Evolutionary conservation across 2,888 invertebrate genomes (phyloP).

Genomic region (Lochmaea crataegi): DNA sequence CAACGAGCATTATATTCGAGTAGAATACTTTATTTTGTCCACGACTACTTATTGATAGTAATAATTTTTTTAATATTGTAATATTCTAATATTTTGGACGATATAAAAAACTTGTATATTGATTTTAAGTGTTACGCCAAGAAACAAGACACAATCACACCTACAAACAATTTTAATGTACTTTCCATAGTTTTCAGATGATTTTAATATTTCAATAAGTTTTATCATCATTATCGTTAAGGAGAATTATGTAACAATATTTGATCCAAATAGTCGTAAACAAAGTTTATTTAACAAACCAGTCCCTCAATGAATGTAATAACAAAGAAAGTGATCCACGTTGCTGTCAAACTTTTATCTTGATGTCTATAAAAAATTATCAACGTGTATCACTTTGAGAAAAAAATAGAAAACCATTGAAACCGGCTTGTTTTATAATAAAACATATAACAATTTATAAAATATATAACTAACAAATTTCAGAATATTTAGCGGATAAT

Average conservation of each 20-base stretch:
- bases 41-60: neutral
- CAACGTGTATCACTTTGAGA: neutral
- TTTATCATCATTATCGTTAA: too few species aligned
- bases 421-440: neutral
- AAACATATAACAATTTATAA: neutral
- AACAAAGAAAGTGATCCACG: neutral
- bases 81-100: too few species aligned
- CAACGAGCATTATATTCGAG: neutral
- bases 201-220: too few species aligned
- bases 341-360: neutral
- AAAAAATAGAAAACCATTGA: neutral
- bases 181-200: too few species aligned
- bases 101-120: too few species aligned
- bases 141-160: too few species aligned
- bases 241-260: neutral
- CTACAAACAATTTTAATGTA: too few species aligned
- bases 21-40: neutral
- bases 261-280: neutral
- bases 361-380: neutral
- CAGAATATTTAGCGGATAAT: conserved; percentile 18
- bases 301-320: neutral
- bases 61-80: too few species aligned
- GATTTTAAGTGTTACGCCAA: too few species aligned
- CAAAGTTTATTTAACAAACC: neutral
- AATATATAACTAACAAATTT: conserved; percentile 2